These are phyloP conservation scores for Muscicapa comitata DNA, from an alignment of 2,797 vertebrate species.

Conservation along the genomic window DNA sequence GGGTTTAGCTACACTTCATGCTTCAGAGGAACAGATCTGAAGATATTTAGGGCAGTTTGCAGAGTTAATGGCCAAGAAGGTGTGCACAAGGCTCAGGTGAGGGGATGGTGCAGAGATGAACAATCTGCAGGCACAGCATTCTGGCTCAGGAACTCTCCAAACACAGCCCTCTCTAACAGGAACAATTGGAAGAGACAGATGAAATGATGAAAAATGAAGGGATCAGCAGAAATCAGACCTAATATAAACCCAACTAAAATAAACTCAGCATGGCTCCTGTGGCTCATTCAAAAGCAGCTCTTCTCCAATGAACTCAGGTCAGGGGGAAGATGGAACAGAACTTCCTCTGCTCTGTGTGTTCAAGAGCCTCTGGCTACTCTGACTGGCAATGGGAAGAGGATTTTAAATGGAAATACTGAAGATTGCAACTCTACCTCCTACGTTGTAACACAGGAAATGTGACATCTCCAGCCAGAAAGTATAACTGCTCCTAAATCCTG, in stretches of 20 bases:
- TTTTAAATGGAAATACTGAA: background rate
- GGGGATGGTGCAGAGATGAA: background rate
- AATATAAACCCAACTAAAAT: slow-evolving; percentile 26
- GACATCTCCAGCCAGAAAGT: background rate
- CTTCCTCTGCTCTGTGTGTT: background rate
- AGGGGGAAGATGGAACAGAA: background rate
- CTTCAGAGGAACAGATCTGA: background rate
- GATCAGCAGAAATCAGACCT: slow-evolving; percentile 39
- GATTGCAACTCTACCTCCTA: background rate
- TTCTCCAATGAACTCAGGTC: background rate
- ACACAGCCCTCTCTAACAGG: background rate
- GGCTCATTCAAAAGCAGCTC: slow-evolving; percentile 8
- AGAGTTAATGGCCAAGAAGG: background rate
- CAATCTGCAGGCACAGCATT: background rate
- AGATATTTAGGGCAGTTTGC: background rate
- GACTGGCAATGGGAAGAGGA: background rate
- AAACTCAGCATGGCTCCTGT: slow-evolving; percentile 31
- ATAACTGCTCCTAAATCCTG: background rate
- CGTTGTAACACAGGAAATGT: background rate
- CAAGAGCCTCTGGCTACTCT: background rate
- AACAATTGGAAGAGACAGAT: background rate
- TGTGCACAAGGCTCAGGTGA: slow-evolving; percentile 10
- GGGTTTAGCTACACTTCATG: background rate
- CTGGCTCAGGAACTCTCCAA: slow-evolving; percentile 6
- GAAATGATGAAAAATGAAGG: slow-evolving; percentile 39